A percentile compares a stretch with the other conserved stretches of the same genome.
Evolutionary conservation across 2,113 vertebrate genomes (phyloP).

Genomic region (Esox niger): DNA sequence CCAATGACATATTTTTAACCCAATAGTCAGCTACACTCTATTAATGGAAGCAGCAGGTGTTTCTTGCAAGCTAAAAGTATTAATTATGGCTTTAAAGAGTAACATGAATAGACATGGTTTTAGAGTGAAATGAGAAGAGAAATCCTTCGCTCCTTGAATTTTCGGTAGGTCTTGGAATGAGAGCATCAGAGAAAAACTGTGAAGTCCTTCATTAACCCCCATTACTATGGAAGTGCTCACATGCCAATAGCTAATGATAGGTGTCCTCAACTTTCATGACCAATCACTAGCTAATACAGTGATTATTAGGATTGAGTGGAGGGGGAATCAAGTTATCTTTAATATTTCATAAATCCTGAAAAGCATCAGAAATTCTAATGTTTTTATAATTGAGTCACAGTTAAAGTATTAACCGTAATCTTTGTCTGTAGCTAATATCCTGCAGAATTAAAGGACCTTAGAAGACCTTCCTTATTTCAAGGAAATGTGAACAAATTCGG

Average conservation of each 20-base stretch:
- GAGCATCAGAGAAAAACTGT: slow-evolving; percentile 30
- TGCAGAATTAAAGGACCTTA: no score
- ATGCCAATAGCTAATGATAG: slow-evolving; percentile 53
- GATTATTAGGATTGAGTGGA: slow-evolving; percentile 57
- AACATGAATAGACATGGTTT: not conserved
- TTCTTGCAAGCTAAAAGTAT: not conserved
- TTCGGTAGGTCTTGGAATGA: slow-evolving; percentile 26
- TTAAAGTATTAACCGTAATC: no score
- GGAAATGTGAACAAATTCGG: no score
- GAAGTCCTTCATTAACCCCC: slow-evolving; percentile 44
- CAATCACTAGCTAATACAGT: slow-evolving; percentile 45
- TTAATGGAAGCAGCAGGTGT: no score
- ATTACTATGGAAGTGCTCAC: slow-evolving; percentile 49
- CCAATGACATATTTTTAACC: no score
- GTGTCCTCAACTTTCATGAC: slow-evolving; percentile 56
- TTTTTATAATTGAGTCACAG: slow-evolving; percentile 24
- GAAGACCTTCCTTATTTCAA: no score
- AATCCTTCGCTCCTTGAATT: not conserved
- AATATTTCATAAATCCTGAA: slow-evolving; percentile 58
- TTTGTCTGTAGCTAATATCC: no score
- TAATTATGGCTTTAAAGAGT: not conserved
- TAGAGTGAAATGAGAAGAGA: not conserved
- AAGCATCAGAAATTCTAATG: slow-evolving; percentile 39
- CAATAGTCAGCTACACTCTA: no score
- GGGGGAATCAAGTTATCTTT: slow-evolving; percentile 56